Base-by-base conservation (phyloP, 2,113 vertebrate species). In the Hirundichthys speculiger region DNA sequence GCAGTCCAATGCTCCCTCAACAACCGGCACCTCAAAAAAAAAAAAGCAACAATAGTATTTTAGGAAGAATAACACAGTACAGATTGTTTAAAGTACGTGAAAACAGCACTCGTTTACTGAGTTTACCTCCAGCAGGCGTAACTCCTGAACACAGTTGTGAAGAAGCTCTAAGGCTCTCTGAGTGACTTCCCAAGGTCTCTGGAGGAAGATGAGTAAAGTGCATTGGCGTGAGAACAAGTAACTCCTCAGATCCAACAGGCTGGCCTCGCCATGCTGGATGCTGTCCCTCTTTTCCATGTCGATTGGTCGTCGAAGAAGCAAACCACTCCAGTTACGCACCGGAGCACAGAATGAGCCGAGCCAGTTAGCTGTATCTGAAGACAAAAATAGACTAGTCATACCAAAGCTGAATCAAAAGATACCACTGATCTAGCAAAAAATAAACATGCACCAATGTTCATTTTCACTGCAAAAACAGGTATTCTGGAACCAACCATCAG, bases 181-280 rank as follows among this genome's bases (percentile, higher is more conserved):
- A 0, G 98, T 96, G 49, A 99, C 98, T 84, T 99, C 97, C 96
- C 97, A 99, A 0, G 98, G 98, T 76, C 96, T 91, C 93, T 96
- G 96, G 58, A 99, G 94, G 90, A 99, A 99, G 80, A 99, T 94
- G 0, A 99, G 85, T 82, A 99, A 82, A 0, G 98, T 99, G 90
- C 97, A 99, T 92, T 99, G 98, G 16, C 98, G 94, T 2, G 97
- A 98, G 83, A 99, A 99, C 5, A 99, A 92, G 89, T 99, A 99
- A 82, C 97, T 98, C 19, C 98, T 94, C 84, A 99, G 91, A 72
- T 99, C 97, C 67, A 99, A 83, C 54, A 99, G 91, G 22, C 94
- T 96, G 41, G 98, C 96, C 63, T 96, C 94, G 5, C 94, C 92
- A 16, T 86, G 94, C 91, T 98, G 98, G 49, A 99, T 96, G 64